Evolutionary conservation across 2,113 vertebrate genomes (phyloP).

Genomic region (Phalacrocorax carbo): DNA sequence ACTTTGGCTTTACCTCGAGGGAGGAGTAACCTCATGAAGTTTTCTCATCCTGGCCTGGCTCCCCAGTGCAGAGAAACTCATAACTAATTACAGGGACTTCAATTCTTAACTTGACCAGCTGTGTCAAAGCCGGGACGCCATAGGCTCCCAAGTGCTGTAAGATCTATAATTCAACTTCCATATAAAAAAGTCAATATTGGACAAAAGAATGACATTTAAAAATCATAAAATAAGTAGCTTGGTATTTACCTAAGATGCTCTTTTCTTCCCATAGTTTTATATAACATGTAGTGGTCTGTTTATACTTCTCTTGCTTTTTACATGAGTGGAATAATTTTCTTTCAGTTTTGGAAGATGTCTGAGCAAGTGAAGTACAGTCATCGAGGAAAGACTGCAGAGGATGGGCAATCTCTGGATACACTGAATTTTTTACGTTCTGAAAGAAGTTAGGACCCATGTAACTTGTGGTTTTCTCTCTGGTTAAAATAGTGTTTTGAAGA

Average conservation of each 20-base stretch:
- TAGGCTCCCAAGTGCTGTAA: constrained; percentile 48
- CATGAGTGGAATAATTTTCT: constrained; percentile 21
- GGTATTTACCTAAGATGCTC: constrained; percentile 76
- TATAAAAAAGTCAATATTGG: constrained; percentile 80
- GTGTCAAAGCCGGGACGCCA: constrained; percentile 52
- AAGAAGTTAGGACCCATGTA: background rate
- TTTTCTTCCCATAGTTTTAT: constrained; percentile 64
- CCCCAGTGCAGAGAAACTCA: background rate
- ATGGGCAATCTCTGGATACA: background rate
- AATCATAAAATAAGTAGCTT: constrained; percentile 80
- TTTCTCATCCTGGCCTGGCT: constrained; percentile 28
- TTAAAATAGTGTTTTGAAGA: background rate
- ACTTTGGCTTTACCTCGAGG: background rate
- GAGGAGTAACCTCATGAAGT: constrained; percentile 37
- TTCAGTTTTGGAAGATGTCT: background rate
- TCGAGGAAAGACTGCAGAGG: background rate
- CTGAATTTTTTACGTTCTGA: background rate
- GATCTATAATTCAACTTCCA: constrained; percentile 77
- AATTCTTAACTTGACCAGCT: constrained; percentile 64
- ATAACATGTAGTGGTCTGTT: constrained; percentile 33
- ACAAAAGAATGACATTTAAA: constrained; percentile 81
- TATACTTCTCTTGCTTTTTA: constrained; percentile 49
- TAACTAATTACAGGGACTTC: constrained; percentile 72
- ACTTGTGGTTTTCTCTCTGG: background rate
- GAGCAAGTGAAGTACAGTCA: background rate